phyloP scores from a whole-genome alignment of 2,888 invertebrate genomes.

The Linnaemya vulpina region DNA sequence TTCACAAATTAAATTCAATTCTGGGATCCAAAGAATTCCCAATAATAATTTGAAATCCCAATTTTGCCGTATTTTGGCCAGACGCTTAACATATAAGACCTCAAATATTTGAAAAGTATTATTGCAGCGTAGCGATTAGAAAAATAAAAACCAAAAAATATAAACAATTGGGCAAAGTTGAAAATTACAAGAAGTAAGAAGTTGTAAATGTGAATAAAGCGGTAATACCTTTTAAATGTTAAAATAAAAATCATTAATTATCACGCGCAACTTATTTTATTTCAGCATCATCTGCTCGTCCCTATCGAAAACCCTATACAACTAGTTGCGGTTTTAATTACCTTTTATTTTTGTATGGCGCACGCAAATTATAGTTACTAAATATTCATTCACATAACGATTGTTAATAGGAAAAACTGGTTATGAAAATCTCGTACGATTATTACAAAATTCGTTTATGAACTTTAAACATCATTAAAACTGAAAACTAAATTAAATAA shows the following conservation, averaged over 20 bases:
- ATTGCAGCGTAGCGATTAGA: no score
- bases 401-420: constrained; percentile 22
- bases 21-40: no score
- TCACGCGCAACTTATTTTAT: neutral
- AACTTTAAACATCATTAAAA: constrained; percentile 42
- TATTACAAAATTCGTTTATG: constrained; percentile 42
- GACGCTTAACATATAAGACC: no score
- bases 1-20: no score
- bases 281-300: neutral
- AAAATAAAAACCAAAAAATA: no score
- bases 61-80: no score
- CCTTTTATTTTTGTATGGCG: neutral
- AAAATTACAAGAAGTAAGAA: no score
- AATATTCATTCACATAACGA: neutral
- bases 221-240: no score
- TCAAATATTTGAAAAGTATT: no score
- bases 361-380: neutral
- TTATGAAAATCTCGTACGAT: constrained; percentile 42
- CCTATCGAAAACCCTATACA: neutral
- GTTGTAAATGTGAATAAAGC: no score
- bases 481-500: constrained; percentile 23
- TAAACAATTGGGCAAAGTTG: no score
- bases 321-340: constrained; percentile 2
- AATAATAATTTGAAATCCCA: no score
- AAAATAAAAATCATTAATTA: neutral